A percentile compares a stretch with the other conserved stretches of the same genome.
phyloP scores from a whole-genome alignment of 30 jellyfish, hydroid and myxozoan genomes.

The Clytia hemisphaerica region DNA sequence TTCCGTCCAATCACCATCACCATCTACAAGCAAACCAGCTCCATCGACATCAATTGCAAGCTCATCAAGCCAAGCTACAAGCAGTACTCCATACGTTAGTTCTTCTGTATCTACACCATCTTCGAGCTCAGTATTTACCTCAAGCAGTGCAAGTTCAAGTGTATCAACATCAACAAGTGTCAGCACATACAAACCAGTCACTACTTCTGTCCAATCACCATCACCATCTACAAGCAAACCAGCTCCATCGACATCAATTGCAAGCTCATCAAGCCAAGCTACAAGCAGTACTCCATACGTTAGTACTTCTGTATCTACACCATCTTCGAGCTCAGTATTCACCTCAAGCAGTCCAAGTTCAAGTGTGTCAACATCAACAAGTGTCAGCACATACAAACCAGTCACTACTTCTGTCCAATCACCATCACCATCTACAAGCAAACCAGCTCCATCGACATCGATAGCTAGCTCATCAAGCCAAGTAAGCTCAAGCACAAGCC shows the following conservation, averaged over 20 bases:
- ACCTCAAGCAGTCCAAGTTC: too few species aligned
- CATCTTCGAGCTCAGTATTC: too few species aligned
- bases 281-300: slow-evolving; percentile 1
- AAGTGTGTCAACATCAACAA: too few species aligned
- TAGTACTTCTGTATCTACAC: too few species aligned
- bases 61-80: background rate
- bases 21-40: too few species aligned
- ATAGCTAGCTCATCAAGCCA: background rate
- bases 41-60: slow-evolving; percentile 17
- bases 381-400: too few species aligned
- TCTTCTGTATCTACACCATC: background rate
- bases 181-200: background rate
- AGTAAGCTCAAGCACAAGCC: background rate
- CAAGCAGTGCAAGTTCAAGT: slow-evolving; percentile 3
- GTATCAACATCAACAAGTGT: background rate
- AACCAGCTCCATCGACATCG: slow-evolving; percentile 17
- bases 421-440: too few species aligned
- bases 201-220: background rate
- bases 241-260: slow-evolving; percentile 17
- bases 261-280: background rate
- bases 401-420: too few species aligned
- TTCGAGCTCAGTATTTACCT: background rate
- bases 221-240: too few species aligned
- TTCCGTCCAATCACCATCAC: too few species aligned
- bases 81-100: slow-evolving; percentile 5